A percentile compares a stretch with the other conserved stretches of the same genome.
Evolutionary conservation across 2,797 vertebrate genomes (phyloP).

Genomic region (Tragelaphus eurycerus): DNA sequence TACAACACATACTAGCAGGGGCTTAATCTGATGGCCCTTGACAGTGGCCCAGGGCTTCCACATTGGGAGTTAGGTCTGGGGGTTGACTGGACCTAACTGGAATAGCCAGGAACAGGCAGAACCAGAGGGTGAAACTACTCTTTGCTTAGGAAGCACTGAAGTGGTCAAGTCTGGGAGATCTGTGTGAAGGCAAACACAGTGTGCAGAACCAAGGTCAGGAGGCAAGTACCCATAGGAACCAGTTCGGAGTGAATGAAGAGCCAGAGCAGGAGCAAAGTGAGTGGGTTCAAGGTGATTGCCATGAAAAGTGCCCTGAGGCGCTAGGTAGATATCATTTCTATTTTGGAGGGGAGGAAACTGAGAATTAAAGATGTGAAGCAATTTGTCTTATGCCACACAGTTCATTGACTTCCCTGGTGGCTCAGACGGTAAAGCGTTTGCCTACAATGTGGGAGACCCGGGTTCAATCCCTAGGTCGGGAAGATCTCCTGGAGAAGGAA

Average conservation of each 20-base stretch:
- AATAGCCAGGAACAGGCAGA: background rate
- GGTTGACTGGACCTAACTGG: background rate
- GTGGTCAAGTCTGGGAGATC: background rate
- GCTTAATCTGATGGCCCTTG: background rate
- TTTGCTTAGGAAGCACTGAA: background rate
- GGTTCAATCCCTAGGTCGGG: too few species aligned
- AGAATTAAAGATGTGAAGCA: background rate
- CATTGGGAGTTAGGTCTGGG: background rate
- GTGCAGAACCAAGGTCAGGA: background rate
- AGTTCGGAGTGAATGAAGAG: background rate
- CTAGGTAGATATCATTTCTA: background rate
- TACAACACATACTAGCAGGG: background rate
- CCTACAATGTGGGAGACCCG: too few species aligned
- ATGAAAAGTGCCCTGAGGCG: background rate
- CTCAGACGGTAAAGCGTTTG: too few species aligned
- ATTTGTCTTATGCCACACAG: constrained; percentile 8
- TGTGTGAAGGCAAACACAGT: background rate
- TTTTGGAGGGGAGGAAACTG: background rate
- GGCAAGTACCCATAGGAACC: background rate
- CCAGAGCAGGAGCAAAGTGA: background rate
- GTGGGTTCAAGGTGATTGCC: background rate
- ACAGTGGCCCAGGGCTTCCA: background rate
- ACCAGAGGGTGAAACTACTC: background rate
- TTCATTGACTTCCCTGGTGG: background rate
- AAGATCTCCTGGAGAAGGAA: too few species aligned